Conservation (phyloP, 2,888 invertebrate genomes). For the Cerastoderma edule region DNA sequence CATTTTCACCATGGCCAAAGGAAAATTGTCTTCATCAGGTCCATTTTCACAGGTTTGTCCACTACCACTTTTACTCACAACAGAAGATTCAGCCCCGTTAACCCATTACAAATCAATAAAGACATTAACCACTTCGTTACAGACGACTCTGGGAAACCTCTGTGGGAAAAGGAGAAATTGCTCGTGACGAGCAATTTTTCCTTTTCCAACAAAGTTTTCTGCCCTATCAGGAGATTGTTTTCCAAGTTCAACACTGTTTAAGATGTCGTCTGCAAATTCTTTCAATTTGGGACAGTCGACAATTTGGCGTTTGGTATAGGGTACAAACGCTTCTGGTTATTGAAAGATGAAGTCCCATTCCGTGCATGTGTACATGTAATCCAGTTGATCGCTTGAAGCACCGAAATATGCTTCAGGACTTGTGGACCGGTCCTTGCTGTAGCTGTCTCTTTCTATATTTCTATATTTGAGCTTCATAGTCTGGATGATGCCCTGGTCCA, state of each 20-base stretch:
- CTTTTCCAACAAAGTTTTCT: too few species aligned
- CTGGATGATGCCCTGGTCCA: constrained; percentile 49
- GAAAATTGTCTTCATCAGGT: constrained; percentile 18
- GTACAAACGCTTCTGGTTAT: constrained; percentile 15
- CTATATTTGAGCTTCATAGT: constrained; percentile 44
- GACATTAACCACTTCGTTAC: too few species aligned
- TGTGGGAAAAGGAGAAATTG: too few species aligned
- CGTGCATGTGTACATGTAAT: constrained; percentile 6
- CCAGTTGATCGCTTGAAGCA: constrained; percentile 47
- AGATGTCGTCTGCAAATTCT: too few species aligned
- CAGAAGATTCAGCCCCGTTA: constrained; percentile 18
- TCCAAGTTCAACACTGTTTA: too few species aligned
- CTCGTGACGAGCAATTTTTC: too few species aligned
- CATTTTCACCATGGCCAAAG: constrained; percentile 10
- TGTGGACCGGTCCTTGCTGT: constrained; percentile 24
- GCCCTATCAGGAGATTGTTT: too few species aligned
- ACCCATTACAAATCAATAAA: too few species aligned
- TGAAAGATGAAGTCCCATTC: background rate
- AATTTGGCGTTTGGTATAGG: too few species aligned
- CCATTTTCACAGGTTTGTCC: background rate
- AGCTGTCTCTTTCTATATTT: constrained; percentile 33
- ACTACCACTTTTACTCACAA: background rate
- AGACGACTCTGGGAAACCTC: too few species aligned
- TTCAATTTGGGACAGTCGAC: too few species aligned
- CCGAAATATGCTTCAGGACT: constrained; percentile 21